Conservation (phyloP, 2,113 vertebrate species). For the Felis catus region F.catus_Fca126_mat1.0 CM031418.1:103288501-103289000, state of each 20-base stretch:
- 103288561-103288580: slow-evolving; percentile 8
- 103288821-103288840: not conserved
- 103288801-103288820: not conserved
- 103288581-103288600: not conserved
- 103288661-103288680: not conserved
- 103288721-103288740: not conserved
- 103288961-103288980: not conserved
- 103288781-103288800: not conserved
- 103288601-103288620: not conserved
- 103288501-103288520: not conserved
- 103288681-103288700: not conserved
- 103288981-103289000: not conserved
- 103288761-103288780: not conserved
- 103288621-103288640: not conserved
- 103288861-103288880: not conserved
- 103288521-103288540: not conserved
- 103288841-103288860: not conserved
- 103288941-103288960: not conserved
- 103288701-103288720: not conserved
- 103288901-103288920: not conserved
- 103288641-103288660: slow-evolving; percentile 11
- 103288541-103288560: not conserved
- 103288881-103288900: not conserved
- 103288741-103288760: not conserved
- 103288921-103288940: not conserved